Percentiles rank a stretch among this genome's conserved stretches.
These are phyloP conservation scores for Tonatia bakeri DNA, from an alignment of 2,113 vertebrate species.

Conservation along the genomic window DNA sequence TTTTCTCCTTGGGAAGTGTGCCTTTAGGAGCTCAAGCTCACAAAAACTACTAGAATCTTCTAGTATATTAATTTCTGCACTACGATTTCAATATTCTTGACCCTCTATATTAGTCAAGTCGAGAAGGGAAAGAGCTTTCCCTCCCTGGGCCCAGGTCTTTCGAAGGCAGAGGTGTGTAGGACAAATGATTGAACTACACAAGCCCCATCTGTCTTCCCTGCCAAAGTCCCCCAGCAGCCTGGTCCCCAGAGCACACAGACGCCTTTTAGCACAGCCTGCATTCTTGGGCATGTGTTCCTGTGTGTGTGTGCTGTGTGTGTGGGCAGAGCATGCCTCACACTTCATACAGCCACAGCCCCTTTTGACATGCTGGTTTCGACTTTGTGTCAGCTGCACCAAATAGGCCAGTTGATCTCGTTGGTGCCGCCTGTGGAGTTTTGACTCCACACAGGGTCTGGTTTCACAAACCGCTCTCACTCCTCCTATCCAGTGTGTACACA, in stretches of 20 bases:
- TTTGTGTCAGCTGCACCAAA: not conserved
- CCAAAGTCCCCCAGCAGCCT: not conserved
- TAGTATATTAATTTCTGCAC: not conserved
- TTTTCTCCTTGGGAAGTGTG: not conserved
- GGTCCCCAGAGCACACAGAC: not conserved
- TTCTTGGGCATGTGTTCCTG: not conserved
- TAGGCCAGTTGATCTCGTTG: not conserved
- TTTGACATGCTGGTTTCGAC: not conserved
- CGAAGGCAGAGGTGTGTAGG: not conserved
- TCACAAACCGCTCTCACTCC: not conserved
- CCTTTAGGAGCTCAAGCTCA: not conserved
- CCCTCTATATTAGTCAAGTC: not conserved
- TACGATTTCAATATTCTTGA: not conserved
- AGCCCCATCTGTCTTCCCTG: too few relatives aligned
- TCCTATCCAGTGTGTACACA: not conserved
- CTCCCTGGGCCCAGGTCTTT: not conserved
- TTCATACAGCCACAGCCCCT: not conserved
- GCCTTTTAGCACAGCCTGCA: not conserved
- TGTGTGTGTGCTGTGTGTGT: not conserved
- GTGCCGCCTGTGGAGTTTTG: not conserved
- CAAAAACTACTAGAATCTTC: not conserved
- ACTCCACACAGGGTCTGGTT: not conserved
- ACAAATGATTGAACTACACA: not conserved
- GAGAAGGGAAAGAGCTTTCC: not conserved
- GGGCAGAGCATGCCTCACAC: not conserved